Base-by-base conservation (phyloP, 2,888 invertebrate genomes). In the Volucella bombylans region DNA sequence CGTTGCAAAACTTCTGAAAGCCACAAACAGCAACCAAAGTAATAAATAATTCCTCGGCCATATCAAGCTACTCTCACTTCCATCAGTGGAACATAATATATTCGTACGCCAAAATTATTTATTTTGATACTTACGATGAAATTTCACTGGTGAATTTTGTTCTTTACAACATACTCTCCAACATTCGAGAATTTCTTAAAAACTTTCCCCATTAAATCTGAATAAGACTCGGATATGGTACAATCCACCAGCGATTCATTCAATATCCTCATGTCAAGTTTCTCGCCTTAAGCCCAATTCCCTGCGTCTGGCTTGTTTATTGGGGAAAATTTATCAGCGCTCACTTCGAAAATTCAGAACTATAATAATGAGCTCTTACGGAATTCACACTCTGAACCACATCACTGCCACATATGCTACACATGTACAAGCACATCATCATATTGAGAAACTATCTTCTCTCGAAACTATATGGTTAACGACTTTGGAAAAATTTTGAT, bases 181-280 rank as follows among this genome's bases (percentile, higher is more conserved):
- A 61, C 59, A 69, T 49, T 6, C 4, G 31, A 6, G 39, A 71
- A 61, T 43, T 49, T 47, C 11, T 31, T 15, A 31, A 3, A 57
- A 73, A 64, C 38, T 74, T 47, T 41, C 38, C 39, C 38, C 57
- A 74, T 74, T 65, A 74, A 65, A 65, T 57, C 57, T 64, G 15
- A 74, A 74, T 57, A 74, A 49, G 41, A 47, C 31, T 12, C 64
- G 12, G 57, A 18, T 31, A 47, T 23, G 23, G 10, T 64, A 65
- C 57, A 65, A 74, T 72, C 39, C 39, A 59, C 31, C 41, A 31
- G 45, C 45, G 45, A 55, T 71, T 38, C 55, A 55, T n/a, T 38
- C n/a, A 38, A 23, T n/a, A 38, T 55, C 43, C 72, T 23, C 64
- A 74, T 57, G 57, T 74, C 73, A 61, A 55, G 64, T 64, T 64